phyloP scores from a whole-genome alignment of 2,797 vertebrate species.

The Phrynocephalus forsythii region DNA sequence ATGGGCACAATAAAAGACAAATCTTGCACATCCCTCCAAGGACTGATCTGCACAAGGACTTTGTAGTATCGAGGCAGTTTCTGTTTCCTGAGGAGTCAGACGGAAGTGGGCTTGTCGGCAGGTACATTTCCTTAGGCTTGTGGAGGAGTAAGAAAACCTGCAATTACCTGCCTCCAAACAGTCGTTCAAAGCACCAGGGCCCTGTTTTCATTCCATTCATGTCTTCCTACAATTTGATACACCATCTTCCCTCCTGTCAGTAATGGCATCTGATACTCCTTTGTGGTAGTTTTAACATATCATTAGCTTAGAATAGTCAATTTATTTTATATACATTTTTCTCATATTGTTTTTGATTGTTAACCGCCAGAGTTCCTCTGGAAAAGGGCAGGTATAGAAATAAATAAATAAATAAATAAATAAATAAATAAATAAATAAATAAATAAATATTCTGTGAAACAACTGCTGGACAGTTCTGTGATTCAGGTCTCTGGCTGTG shows the following conservation, averaged over 20 bases:
- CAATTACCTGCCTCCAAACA: background rate
- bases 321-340: too few relatives aligned
- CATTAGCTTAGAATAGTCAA: too few relatives aligned
- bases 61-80: background rate
- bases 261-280: background rate
- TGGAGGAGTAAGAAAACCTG: background rate
- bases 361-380: too few relatives aligned
- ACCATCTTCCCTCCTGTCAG: too few relatives aligned
- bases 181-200: background rate
- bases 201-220: background rate
- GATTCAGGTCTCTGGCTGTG: too few relatives aligned
- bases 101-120: background rate
- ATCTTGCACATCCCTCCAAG: background rate
- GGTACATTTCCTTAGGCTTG: background rate
- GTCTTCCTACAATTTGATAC: too few relatives aligned
- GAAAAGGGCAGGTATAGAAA: too few relatives aligned
- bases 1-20: background rate
- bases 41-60: background rate
- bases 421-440: too few relatives aligned
- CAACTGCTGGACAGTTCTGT: too few relatives aligned
- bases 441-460: too few relatives aligned
- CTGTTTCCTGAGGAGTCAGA: background rate
- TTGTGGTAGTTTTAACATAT: background rate
- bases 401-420: too few relatives aligned
- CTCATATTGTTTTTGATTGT: too few relatives aligned